Evolutionary conservation across 1,140 invertebrate species (phyloP).

Genomic region (Euwallacea fornicatus): DNA sequence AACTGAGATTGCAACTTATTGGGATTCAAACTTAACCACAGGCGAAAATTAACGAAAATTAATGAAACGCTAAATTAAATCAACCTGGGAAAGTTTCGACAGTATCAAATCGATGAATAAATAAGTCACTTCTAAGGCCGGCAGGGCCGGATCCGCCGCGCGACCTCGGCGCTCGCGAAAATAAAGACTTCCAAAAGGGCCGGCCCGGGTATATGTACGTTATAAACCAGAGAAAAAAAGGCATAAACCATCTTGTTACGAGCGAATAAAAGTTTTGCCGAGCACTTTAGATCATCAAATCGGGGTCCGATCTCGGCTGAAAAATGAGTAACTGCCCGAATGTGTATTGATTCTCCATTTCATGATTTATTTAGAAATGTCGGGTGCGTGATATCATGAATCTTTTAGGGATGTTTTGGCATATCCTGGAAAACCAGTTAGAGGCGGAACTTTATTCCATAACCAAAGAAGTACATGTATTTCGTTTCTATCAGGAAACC

Average conservation of each 20-base stretch:
- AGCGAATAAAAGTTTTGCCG: constrained; percentile 28
- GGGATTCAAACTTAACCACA: constrained; percentile 25
- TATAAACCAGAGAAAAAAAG: constrained; percentile 20
- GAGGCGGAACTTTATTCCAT: neutral
- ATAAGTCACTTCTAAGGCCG: neutral
- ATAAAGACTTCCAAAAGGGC: constrained; percentile 1
- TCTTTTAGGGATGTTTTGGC: constrained; percentile 8
- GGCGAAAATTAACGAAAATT: constrained; percentile 31
- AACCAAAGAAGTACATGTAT: neutral
- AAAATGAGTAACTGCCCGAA: constrained; percentile 25
- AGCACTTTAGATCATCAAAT: constrained; percentile 31
- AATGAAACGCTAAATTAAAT: constrained; percentile 29
- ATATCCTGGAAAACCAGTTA: neutral
- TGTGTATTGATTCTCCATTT: constrained; percentile 26
- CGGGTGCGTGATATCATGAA: constrained; percentile 6
- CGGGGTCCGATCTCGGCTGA: constrained; percentile 20
- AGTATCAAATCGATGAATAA: constrained; percentile 13
- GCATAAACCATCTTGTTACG: constrained; percentile 30
- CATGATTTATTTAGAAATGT: constrained; percentile 23
- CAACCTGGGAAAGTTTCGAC: constrained; percentile 15
- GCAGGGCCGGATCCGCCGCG: neutral
- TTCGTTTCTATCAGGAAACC: constrained; percentile 2
- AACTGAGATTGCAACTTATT: constrained; percentile 29
- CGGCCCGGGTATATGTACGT: neutral
- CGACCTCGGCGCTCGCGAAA: neutral